Evolutionary conservation across 2,797 vertebrate genomes (phyloP).

Genomic region (Philypnodon macrostomus): DNA sequence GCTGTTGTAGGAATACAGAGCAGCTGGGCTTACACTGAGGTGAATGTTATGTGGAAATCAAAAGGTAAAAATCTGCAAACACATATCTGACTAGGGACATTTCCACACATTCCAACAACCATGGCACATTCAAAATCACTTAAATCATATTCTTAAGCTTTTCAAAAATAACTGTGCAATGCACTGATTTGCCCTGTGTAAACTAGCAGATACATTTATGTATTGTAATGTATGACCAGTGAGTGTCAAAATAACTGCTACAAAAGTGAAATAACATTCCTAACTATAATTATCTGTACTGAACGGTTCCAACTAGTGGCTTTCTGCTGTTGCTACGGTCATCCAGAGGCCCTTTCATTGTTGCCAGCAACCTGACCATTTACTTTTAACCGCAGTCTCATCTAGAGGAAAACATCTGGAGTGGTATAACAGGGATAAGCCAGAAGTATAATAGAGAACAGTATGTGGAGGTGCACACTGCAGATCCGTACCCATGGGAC

Average conservation of each 20-base stretch:
- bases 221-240: no score
- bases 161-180: no score
- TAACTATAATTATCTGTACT: constrained; percentile 27
- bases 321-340: constrained; percentile 30
- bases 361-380: constrained; percentile 30
- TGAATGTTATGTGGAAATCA: not conserved
- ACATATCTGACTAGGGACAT: no score
- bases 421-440: constrained; percentile 30
- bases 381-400: constrained; percentile 30
- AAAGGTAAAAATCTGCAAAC: constrained; percentile 5
- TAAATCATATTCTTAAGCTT: no score
- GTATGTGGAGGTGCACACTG: constrained; percentile 32
- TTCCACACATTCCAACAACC: no score
- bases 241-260: not conserved
- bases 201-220: no score
- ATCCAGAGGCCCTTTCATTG: constrained; percentile 27
- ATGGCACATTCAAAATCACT: no score
- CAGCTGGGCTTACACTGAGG: not conserved
- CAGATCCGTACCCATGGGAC: constrained; percentile 12
- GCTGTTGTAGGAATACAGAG: constrained; percentile 33
- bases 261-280: constrained; percentile 27
- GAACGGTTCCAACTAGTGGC: constrained; percentile 12
- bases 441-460: constrained; percentile 32
- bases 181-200: no score
- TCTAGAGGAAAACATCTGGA: constrained; percentile 54